Percentiles rank a stretch among this genome's conserved stretches.
These are phyloP conservation scores for Rhadinocentrus ornatus DNA, from an alignment of 2,797 vertebrate genomes.

Conservation along the genomic window DNA sequence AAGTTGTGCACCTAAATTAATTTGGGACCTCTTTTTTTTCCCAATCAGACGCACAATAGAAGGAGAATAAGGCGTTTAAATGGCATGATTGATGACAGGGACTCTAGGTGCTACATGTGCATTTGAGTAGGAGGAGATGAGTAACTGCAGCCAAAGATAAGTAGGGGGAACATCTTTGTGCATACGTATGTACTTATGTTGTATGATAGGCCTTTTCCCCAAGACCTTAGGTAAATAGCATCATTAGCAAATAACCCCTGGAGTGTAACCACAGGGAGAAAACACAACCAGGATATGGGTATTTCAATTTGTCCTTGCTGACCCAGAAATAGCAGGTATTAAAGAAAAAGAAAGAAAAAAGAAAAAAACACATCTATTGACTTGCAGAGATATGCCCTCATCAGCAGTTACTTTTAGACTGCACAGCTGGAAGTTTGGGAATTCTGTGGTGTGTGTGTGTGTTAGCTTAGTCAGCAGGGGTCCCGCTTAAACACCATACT, in stretches of 20 bases:
- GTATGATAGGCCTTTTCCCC: slow-evolving; percentile 33
- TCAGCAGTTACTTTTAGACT: slow-evolving; percentile 48
- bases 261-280: slow-evolving; percentile 53
- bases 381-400: slow-evolving; percentile 33
- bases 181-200: slow-evolving; percentile 9
- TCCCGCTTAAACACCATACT: slow-evolving; percentile 31
- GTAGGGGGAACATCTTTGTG: background rate
- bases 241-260: slow-evolving; percentile 57
- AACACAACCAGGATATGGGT: slow-evolving; percentile 39
- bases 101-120: slow-evolving; percentile 11
- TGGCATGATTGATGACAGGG: slow-evolving; percentile 65
- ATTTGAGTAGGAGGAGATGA: slow-evolving; percentile 30
- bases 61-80: slow-evolving; percentile 26
- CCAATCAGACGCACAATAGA: slow-evolving; percentile 48
- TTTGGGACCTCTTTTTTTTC: slow-evolving; percentile 51
- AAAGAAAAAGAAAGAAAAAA: slow-evolving; percentile 15
- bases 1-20: slow-evolving; percentile 53
- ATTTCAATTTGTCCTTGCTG: slow-evolving; percentile 48
- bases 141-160: slow-evolving; percentile 19
- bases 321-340: slow-evolving; percentile 56
- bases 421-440: slow-evolving; percentile 46
- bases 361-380: slow-evolving; percentile 36
- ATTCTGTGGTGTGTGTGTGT: slow-evolving; percentile 17
- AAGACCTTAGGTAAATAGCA: slow-evolving; percentile 47
- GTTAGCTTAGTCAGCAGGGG: slow-evolving; percentile 43